Evolutionary conservation across 2,113 vertebrate species (phyloP).

Genomic region (Manacus vitellinus): DNA sequence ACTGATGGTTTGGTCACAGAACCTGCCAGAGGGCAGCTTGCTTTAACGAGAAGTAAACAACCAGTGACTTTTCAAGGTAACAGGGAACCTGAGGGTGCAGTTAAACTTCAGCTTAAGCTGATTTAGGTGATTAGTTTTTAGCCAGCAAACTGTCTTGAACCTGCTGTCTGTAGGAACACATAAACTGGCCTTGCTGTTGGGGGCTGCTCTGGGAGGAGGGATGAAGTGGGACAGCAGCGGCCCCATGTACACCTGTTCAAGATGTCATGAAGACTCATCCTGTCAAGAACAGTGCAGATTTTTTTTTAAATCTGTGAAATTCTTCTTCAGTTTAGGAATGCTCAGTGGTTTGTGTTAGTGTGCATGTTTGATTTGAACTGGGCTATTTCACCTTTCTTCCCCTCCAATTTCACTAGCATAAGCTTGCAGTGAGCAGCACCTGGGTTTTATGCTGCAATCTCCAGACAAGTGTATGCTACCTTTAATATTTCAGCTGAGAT

Average conservation of each 20-base stretch:
- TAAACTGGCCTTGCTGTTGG: neutral
- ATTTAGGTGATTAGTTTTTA: constrained; percentile 47
- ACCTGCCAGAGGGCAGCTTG: constrained; percentile 72
- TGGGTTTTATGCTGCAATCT: neutral
- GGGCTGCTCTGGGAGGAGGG: neutral
- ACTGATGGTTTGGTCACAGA: constrained; percentile 73
- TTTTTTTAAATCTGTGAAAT: neutral
- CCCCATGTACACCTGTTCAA: neutral
- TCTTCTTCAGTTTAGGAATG: neutral
- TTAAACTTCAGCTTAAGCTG: constrained; percentile 49
- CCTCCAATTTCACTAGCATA: neutral
- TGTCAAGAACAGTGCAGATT: neutral
- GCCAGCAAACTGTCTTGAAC: neutral
- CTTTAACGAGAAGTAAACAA: constrained; percentile 64
- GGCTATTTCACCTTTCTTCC: neutral
- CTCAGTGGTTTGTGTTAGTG: neutral
- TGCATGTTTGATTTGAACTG: neutral
- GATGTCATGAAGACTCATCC: neutral
- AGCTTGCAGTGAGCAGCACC: neutral
- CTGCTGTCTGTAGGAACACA: neutral
- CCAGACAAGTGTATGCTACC: neutral
- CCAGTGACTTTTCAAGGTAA: constrained; percentile 65
- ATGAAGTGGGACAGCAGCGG: neutral
- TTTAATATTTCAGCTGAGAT: neutral
- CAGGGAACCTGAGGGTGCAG: constrained; percentile 63